phyloP scores from a whole-genome alignment of 2,113 vertebrate genomes.

The Pachycephala philippinensis region DNA sequence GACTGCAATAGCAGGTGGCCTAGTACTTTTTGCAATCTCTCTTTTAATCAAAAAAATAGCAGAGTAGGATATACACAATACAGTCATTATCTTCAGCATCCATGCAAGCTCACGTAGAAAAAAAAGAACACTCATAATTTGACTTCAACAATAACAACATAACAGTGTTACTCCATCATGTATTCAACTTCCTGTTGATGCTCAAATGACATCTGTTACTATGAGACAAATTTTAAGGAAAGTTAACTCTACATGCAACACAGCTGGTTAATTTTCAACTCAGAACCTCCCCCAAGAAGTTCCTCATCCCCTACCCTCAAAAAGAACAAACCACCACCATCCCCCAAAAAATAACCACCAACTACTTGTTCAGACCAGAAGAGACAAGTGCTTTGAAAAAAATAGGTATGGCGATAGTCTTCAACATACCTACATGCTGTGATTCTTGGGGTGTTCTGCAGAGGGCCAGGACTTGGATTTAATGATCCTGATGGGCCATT shows the following conservation, averaged over 20 bases:
- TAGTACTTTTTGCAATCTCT: not conserved
- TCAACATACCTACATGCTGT: not conserved
- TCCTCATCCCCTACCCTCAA: fast-evolving
- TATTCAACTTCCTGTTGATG: fast-evolving
- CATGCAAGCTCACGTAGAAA: not conserved
- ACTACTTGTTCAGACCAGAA: not conserved
- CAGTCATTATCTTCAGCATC: not conserved
- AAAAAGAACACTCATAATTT: not conserved
- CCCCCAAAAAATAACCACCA: fast-evolving
- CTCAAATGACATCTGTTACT: not conserved
- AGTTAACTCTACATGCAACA: not conserved
- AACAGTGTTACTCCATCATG: not conserved
- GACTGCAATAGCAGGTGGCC: not conserved
- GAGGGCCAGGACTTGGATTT: not conserved
- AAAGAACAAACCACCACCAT: not conserved
- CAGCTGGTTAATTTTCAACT: not conserved
- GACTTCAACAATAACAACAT: not conserved
- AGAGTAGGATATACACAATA: not conserved
- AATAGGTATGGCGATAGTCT: not conserved
- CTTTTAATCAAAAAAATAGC: not conserved
- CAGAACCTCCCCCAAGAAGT: not conserved
- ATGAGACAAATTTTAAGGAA: not conserved
- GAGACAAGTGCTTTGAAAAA: not conserved
- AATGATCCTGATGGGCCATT: too few species aligned
- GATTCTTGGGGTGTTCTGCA: not conserved